Conservation (phyloP, 1,140 invertebrate species). For the Delia radicum region DNA sequence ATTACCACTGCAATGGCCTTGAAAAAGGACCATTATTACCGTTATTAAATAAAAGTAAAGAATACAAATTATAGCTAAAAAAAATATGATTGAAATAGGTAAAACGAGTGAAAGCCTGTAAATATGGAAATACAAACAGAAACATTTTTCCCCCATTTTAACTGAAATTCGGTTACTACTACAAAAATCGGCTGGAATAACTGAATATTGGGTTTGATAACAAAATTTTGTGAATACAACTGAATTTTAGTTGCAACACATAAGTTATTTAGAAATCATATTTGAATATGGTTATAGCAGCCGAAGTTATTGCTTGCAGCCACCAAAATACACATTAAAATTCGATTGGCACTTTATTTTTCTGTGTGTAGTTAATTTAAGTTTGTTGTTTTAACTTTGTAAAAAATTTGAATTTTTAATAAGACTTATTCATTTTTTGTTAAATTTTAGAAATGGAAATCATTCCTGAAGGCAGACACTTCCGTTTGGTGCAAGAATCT, state of each 20-base stretch:
- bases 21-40: neutral
- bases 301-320: no score
- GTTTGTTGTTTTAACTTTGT: neutral
- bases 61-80: neutral
- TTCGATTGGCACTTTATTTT: neutral
- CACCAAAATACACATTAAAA: no score
- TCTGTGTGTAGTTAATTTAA: neutral
- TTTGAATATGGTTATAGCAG: no score
- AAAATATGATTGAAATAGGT: no score
- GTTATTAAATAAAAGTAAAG: neutral
- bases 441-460: constrained; percentile 73
- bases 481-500: constrained; percentile 78
- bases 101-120: neutral
- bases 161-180: no score
- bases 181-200: no score
- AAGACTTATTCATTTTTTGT: neutral
- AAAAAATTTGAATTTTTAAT: neutral
- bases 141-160: no score
- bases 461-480: constrained; percentile 77
- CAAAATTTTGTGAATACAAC: no score
- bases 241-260: no score
- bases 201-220: no score
- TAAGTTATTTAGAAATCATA: no score
- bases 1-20: neutral
- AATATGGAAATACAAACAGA: neutral